Conservation (phyloP, 1,140 invertebrate genomes). For the Eriocheir sinensis region DNA sequence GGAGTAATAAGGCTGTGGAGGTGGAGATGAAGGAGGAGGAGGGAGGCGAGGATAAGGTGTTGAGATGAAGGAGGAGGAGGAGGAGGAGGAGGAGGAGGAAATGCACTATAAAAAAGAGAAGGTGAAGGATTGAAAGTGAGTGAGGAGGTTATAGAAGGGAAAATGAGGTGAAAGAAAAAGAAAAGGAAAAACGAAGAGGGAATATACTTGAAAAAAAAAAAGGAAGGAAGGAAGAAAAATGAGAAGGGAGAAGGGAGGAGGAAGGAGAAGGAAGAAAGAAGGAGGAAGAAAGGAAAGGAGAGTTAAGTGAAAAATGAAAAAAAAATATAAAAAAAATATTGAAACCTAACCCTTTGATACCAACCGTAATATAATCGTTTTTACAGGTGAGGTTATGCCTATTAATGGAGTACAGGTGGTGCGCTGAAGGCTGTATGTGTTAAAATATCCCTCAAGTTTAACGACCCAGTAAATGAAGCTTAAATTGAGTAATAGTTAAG, state of each 20-base stretch:
- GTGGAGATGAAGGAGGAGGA: not conserved
- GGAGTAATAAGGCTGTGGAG: too few species aligned
- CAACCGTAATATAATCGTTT: too few species aligned
- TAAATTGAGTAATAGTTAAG: too few species aligned
- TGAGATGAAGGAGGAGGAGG: not conserved
- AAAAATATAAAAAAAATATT: too few species aligned
- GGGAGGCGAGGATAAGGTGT: not conserved
- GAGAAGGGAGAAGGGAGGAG: not conserved
- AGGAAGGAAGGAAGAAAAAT: not conserved
- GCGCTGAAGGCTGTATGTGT: too few species aligned
- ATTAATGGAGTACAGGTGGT: too few species aligned
- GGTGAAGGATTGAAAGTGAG: not conserved
- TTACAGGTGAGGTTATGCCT: too few species aligned
- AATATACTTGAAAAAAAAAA: not conserved
- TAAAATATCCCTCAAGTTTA: too few species aligned
- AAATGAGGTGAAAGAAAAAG: not conserved
- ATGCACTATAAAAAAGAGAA: not conserved
- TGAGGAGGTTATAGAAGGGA: not conserved
- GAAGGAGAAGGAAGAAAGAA: not conserved
- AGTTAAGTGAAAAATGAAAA: not conserved
- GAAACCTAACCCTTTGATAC: too few species aligned
- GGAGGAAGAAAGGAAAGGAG: not conserved
- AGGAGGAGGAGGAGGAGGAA: not conserved
- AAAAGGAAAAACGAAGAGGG: not conserved
- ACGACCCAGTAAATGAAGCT: too few species aligned